phyloP scores from a whole-genome alignment of 1,140 invertebrate species.

The Drosophila sproati region DNA sequence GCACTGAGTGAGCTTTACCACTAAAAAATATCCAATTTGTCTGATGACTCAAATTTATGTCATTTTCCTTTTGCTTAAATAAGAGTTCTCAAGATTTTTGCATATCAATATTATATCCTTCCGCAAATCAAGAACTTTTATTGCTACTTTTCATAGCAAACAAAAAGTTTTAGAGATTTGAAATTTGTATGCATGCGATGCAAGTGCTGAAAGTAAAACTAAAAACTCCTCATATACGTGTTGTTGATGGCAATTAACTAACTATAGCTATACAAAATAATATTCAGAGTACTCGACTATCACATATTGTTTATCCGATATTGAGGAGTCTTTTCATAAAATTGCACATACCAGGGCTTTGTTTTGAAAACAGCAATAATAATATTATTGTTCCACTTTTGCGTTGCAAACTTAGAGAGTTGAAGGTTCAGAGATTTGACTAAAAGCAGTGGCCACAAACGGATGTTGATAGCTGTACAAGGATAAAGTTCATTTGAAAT shows the following conservation, averaged over 20 bases:
- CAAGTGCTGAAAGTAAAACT: background rate
- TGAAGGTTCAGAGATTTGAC: no score
- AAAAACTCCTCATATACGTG: background rate
- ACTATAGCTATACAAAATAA: background rate
- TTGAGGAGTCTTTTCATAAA: background rate
- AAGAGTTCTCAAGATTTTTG: background rate
- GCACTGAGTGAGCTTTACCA: background rate
- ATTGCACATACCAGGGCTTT: background rate
- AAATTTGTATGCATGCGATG: constrained; percentile 1
- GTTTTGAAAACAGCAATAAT: no score
- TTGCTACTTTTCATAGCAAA: constrained; percentile 2
- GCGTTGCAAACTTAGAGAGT: no score
- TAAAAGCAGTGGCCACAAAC: no score
- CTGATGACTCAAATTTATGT: background rate
- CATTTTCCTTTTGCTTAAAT: background rate
- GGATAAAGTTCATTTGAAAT: no score
- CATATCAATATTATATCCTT: constrained; percentile 25
- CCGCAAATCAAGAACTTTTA: constrained; percentile 18
- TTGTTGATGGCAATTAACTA: background rate
- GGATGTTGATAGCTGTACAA: no score
- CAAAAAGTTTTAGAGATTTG: constrained; percentile 4
- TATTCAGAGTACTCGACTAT: background rate
- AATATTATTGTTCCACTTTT: no score
- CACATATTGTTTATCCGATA: background rate
- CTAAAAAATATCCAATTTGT: background rate